These are phyloP conservation scores for Dipodomys merriami DNA, from an alignment of 2,113 vertebrate species.

Conservation along the genomic window DNA sequence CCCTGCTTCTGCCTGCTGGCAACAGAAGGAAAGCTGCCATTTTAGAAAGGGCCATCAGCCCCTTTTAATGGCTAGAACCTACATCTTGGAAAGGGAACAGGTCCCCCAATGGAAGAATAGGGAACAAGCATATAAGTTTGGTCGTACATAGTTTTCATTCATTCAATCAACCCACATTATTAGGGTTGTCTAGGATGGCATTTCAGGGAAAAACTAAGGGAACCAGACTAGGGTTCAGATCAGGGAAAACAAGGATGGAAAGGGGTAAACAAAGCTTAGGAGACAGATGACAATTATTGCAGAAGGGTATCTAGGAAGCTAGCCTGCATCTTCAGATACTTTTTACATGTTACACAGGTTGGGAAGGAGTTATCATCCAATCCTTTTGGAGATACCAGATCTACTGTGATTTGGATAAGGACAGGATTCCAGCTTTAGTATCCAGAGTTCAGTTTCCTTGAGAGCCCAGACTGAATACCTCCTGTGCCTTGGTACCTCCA, in stretches of 20 bases:
- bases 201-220: neutral
- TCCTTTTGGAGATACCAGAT: neutral
- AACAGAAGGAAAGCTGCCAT: neutral
- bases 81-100: neutral
- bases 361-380: neutral
- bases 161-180: neutral
- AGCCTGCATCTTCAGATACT: neutral
- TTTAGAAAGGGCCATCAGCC: neutral
- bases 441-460: neutral
- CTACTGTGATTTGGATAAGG: neutral
- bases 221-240: neutral
- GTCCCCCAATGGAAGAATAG: too few relatives aligned
- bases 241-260: neutral
- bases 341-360: neutral
- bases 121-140: neutral
- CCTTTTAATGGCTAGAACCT: neutral
- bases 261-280: neutral
- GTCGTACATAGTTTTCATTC: neutral
- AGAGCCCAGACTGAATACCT: neutral
- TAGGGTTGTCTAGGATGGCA: neutral
- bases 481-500: too few relatives aligned
- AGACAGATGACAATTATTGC: neutral
- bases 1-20: neutral
- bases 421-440: neutral
- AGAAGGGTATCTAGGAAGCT: neutral